Evolutionary conservation across 2,797 vertebrate species (phyloP).

Genomic region (Coendou prehensilis): DNA sequence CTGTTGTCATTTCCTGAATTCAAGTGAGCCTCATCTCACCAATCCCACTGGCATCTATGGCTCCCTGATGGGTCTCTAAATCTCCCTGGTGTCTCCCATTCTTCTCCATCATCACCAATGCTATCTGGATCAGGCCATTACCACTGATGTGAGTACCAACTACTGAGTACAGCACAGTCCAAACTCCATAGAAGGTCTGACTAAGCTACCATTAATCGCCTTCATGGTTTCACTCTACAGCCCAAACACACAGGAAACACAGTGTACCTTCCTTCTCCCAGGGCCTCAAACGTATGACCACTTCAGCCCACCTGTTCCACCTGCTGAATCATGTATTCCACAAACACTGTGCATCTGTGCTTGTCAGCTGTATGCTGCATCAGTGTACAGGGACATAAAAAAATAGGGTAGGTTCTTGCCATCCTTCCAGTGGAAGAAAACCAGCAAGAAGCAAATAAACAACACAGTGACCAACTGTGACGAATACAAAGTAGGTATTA

Average conservation of each 20-base stretch:
- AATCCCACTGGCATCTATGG: not conserved
- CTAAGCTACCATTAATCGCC: not conserved
- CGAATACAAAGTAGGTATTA: not conserved
- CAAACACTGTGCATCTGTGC: not conserved
- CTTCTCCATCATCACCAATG: not conserved
- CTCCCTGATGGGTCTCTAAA: not conserved
- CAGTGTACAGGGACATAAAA: not conserved
- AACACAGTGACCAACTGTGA: not conserved
- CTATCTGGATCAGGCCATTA: not conserved
- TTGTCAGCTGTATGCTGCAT: fast-evolving
- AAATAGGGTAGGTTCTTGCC: not conserved
- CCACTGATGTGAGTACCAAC: not conserved
- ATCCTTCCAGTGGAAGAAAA: not conserved
- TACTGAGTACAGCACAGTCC: not conserved
- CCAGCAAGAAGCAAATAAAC: not conserved
- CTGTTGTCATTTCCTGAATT: not conserved
- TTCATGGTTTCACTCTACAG: not conserved
- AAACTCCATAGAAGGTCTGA: not conserved
- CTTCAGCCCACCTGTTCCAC: not conserved
- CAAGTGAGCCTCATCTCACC: not conserved
- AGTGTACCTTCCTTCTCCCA: not conserved
- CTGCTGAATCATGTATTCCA: not conserved
- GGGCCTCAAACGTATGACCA: not conserved
- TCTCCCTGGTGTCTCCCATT: not conserved
- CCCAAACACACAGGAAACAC: not conserved